These are phyloP conservation scores for Drosophila leontia DNA, from an alignment of 1,140 invertebrate species.

Conservation along the genomic window DNA sequence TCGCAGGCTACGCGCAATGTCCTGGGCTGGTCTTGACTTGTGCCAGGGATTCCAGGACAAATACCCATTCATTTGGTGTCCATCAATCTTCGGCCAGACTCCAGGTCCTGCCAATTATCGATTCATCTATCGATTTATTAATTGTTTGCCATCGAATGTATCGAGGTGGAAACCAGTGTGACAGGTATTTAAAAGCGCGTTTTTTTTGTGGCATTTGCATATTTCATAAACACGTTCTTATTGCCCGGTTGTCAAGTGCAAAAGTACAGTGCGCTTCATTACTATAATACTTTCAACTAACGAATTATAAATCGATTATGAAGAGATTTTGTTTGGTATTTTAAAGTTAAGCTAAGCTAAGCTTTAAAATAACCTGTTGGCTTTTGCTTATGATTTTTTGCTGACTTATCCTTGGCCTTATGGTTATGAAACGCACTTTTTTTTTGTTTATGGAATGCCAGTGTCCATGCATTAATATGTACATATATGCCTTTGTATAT, in stretches of 20 bases:
- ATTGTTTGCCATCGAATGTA: slow-evolving; percentile 9
- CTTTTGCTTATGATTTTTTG: background rate
- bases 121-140: slow-evolving; percentile 30
- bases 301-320: background rate
- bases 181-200: slow-evolving; percentile 25
- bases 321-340: no score
- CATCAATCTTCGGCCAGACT: slow-evolving; percentile 20
- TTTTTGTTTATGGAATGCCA: background rate
- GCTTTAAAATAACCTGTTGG: background rate
- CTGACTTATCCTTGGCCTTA: no score
- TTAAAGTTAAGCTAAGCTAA: no score
- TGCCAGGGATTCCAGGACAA: slow-evolving; percentile 33
- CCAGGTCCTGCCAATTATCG: background rate
- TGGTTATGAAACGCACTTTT: slow-evolving; percentile 12
- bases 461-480: background rate
- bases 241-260: slow-evolving; percentile 16
- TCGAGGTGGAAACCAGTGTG: slow-evolving; percentile 2
- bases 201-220: slow-evolving; percentile 67
- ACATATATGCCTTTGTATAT: slow-evolving; percentile 17
- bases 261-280: slow-evolving; percentile 18
- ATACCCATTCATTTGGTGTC: slow-evolving; percentile 17
- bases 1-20: background rate
- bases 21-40: slow-evolving; percentile 30
- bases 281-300: background rate
- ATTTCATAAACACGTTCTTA: slow-evolving; percentile 51